Evolutionary conservation across 2,888 invertebrate species (phyloP).

Genomic region (Buathra laborator): DNA sequence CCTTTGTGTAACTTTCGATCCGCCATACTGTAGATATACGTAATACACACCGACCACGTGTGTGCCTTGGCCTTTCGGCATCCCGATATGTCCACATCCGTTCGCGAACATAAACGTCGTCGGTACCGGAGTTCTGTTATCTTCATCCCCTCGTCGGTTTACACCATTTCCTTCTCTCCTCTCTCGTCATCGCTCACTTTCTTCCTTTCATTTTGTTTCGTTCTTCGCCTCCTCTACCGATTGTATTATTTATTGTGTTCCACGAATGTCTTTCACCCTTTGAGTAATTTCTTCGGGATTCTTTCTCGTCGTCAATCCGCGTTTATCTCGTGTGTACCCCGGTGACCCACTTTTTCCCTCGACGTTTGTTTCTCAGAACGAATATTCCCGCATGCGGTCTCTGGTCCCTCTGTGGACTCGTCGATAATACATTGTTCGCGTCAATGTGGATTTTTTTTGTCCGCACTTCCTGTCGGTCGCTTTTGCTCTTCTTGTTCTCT

Average conservation of each 20-base stretch:
- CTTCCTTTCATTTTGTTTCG: slow-evolving; percentile 1
- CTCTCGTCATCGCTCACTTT: slow-evolving; percentile 22
- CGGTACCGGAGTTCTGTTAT: slow-evolving; percentile 39
- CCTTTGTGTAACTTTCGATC: slow-evolving; percentile 74
- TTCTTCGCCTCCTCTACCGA: neutral
- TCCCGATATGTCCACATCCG: slow-evolving; percentile 74
- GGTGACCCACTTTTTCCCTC: slow-evolving; percentile 1
- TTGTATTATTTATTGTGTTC: neutral
- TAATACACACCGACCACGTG: slow-evolving; percentile 53
- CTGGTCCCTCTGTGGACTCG: neutral
- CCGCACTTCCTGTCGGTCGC: slow-evolving; percentile 1
- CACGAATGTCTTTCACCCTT: neutral
- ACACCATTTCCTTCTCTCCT: slow-evolving; percentile 39
- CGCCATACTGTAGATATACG: slow-evolving; percentile 49
- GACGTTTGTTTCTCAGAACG: neutral
- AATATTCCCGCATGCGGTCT: slow-evolving; percentile 1
- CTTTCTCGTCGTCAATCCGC: slow-evolving; percentile 31
- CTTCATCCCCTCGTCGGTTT: slow-evolving; percentile 14
- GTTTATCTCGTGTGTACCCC: neutral
- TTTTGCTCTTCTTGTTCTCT: neutral
- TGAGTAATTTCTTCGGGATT: neutral
- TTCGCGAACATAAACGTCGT: slow-evolving; percentile 48
- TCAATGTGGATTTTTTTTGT: slow-evolving; percentile 2
- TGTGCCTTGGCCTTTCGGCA: slow-evolving; percentile 50
- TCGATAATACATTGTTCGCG: neutral